Conservation (phyloP, 2,888 invertebrate genomes). For the Eilema griseolum region DNA sequence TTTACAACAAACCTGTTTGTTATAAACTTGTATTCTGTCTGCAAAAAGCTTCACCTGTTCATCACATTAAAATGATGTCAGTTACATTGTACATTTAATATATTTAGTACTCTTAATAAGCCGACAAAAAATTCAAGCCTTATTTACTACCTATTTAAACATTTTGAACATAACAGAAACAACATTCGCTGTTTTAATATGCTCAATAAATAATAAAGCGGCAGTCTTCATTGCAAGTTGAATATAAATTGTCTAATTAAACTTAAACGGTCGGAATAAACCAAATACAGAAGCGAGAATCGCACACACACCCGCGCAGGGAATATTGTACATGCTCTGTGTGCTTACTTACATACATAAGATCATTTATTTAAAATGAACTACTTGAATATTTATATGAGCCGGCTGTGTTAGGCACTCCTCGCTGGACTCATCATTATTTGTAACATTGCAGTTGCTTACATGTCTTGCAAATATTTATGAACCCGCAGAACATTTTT, state of each 20-base stretch:
- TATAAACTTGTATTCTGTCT: not conserved
- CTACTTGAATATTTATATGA: constrained; percentile 40
- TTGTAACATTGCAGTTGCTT: constrained; percentile 10
- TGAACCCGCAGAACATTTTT: not conserved
- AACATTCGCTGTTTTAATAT: constrained; percentile 65
- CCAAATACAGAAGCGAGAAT: constrained; percentile 62
- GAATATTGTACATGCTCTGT: constrained; percentile 7
- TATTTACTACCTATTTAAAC: constrained; percentile 47
- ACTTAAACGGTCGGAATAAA: constrained; percentile 76
- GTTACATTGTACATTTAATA: constrained; percentile 11
- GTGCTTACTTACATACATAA: constrained; percentile 3
- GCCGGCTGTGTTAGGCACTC: constrained; percentile 20
- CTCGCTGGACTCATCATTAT: constrained; percentile 4
- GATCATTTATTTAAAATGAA: constrained; percentile 46
- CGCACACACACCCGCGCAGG: constrained; percentile 42
- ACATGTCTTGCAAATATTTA: not conserved
- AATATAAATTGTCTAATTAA: constrained; percentile 84
- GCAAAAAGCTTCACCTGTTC: not conserved
- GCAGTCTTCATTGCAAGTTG: constrained; percentile 80
- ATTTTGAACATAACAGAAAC: constrained; percentile 51
- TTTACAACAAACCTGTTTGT: not conserved
- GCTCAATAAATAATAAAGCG: constrained; percentile 77
- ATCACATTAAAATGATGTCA: not conserved
- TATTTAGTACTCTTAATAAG: constrained; percentile 16
- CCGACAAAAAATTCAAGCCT: constrained; percentile 23